A percentile compares a stretch with the other conserved stretches of the same genome.
Evolutionary conservation across 2,888 invertebrate genomes (phyloP).

Genomic region (Isoperla grammatica): DNA sequence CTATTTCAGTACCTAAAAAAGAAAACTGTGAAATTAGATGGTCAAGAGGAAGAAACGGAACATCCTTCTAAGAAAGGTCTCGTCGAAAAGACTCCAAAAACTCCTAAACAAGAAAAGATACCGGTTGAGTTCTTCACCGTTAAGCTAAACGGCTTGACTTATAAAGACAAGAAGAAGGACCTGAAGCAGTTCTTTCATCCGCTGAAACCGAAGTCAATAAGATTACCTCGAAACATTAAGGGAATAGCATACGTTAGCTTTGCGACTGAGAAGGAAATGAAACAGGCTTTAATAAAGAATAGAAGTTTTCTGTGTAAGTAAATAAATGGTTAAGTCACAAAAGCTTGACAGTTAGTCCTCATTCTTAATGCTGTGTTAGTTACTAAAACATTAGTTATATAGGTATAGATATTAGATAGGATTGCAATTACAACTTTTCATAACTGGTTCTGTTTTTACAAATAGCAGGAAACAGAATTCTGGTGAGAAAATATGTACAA

Average conservation of each 20-base stretch:
- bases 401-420: neutral
- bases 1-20: slow-evolving; percentile 51
- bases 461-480: slow-evolving; percentile 56
- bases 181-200: slow-evolving; percentile 82
- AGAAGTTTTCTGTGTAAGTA: slow-evolving; percentile 75
- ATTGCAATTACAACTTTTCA: neutral
- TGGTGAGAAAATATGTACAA: slow-evolving; percentile 50
- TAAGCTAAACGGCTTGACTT: slow-evolving; percentile 72
- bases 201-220: slow-evolving; percentile 68
- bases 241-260: slow-evolving; percentile 92
- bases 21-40: slow-evolving; percentile 34
- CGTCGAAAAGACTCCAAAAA: slow-evolving; percentile 51
- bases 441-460: slow-evolving; percentile 27
- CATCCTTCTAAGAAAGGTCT: slow-evolving; percentile 63
- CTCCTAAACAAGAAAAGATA: slow-evolving; percentile 37
- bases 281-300: slow-evolving; percentile 74
- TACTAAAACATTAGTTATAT: no score
- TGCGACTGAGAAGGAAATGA: slow-evolving; percentile 64
- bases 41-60: slow-evolving; percentile 27
- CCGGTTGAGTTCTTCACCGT: slow-evolving; percentile 51
- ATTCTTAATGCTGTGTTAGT: no score
- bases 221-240: slow-evolving; percentile 67
- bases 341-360: no score
- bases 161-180: slow-evolving; percentile 73
- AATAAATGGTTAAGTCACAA: no score